Evolutionary conservation across 2,888 invertebrate species (phyloP).

Genomic region (Tethea ocularis): DNA sequence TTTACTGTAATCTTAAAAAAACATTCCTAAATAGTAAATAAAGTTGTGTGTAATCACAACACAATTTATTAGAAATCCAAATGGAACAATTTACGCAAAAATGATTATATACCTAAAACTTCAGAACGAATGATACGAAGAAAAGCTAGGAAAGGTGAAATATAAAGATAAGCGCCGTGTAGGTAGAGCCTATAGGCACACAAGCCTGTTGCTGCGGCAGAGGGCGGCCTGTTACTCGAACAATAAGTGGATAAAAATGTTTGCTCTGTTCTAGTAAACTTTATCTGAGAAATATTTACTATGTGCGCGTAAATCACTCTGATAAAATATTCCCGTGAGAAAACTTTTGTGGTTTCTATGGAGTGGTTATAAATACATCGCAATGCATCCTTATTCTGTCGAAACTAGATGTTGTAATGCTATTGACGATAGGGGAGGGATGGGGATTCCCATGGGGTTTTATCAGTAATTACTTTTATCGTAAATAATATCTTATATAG

Average conservation of each 20-base stretch:
- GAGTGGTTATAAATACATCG: neutral
- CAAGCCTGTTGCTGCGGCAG: slow-evolving; percentile 49
- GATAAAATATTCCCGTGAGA: slow-evolving; percentile 13
- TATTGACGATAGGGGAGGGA: neutral
- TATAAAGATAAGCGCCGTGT: neutral
- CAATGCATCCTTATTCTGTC: neutral
- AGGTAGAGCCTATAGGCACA: slow-evolving; percentile 18
- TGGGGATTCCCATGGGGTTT: neutral
- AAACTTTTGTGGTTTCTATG: slow-evolving; percentile 11
- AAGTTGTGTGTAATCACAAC: too few species aligned
- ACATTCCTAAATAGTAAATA: too few species aligned
- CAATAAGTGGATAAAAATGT: slow-evolving; percentile 37
- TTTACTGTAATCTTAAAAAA: too few species aligned
- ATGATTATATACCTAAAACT: neutral
- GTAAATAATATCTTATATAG: too few species aligned
- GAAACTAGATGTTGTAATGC: slow-evolving; percentile 5
- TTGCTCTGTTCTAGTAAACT: slow-evolving; percentile 30
- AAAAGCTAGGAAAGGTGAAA: neutral
- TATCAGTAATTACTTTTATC: neutral
- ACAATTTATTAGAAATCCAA: too few species aligned
- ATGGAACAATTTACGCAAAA: too few species aligned
- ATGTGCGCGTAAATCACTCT: slow-evolving; percentile 9
- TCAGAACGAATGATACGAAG: neutral
- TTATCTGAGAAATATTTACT: slow-evolving; percentile 19
- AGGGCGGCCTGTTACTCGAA: slow-evolving; percentile 17